Evolutionary conservation across 2,113 vertebrate genomes (phyloP), one percentile per base, ranked within the genome.

Genomic region (Cygnus atratus): DNA sequence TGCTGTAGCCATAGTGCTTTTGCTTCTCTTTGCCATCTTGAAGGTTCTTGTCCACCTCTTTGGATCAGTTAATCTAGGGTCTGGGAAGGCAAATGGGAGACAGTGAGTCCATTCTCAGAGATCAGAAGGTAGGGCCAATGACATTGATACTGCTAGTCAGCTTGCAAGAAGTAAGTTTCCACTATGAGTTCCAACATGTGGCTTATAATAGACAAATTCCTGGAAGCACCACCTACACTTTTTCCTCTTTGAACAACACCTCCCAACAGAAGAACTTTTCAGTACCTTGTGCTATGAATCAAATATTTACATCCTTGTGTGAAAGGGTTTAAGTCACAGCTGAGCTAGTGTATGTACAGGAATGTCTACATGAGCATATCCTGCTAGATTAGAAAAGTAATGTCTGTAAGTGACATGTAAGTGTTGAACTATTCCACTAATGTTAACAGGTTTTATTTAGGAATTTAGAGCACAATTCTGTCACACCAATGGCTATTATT

Each of bases 11-110:
- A 98, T 66, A 96, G 96, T 76, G 98, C 31, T 98, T 97, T 65
- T 99, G 95, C 82, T 98, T 98, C 93, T 98, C 97, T 3, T 98
- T 97, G 6, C 96, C 97, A 16, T 97, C 98, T 50, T 93, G 95
- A 55, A 98, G 91, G 86, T 98, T 98, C 84, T 97, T 94, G 17
- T 88, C 91, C 9, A 98, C 92, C 33, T 96, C 96, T 86, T 97
- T 97, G 43, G 97, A 88, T 0, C 10, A 75, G 25, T 97, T 94
- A 88, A 95, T 81, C 95, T 97, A 61, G 8, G 37, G 25, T 11
- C 8, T 15, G 9, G 43, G 14, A 10, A 61, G 7, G 26, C 6
- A 59, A 37, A 31, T 8, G 11, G 8, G 29, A 67, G 28, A 1
- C 33, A 11, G 15, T 73, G 17, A 26, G 11, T 31, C 7, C 10